Evolutionary conservation across 2,113 vertebrate species (phyloP).

Genomic region (Tricholaema leucomelas): DNA sequence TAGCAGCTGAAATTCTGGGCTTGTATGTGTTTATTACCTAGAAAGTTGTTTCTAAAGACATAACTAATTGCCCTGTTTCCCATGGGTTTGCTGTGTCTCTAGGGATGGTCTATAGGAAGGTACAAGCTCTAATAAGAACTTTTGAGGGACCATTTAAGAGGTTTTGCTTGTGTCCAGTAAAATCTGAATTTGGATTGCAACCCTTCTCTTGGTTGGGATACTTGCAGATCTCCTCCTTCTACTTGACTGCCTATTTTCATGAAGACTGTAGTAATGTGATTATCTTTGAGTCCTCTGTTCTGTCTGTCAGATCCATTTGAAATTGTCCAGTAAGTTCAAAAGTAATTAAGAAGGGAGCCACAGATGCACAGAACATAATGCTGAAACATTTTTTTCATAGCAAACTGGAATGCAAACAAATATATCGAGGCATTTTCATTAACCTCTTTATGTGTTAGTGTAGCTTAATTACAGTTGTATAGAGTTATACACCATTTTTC

Average conservation of each 20-base stretch:
- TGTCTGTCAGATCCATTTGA: slow-evolving; percentile 49
- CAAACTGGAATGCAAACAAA: not conserved
- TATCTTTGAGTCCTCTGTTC: slow-evolving; percentile 41
- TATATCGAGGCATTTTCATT: not conserved
- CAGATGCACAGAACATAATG: not conserved
- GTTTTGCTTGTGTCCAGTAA: not conserved
- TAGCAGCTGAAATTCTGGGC: not conserved
- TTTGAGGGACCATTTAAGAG: not conserved
- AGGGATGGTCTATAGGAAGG: not conserved
- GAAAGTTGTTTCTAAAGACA: not conserved
- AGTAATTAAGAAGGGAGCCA: slow-evolving; percentile 37
- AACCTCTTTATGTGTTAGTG: not conserved
- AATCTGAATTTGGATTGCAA: not conserved
- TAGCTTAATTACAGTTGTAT: not conserved
- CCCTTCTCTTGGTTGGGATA: not conserved
- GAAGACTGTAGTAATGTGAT: slow-evolving; percentile 20
- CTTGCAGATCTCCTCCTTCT: not conserved
- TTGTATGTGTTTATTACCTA: not conserved
- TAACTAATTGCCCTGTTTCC: not conserved
- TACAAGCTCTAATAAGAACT: not conserved
- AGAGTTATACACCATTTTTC: not conserved
- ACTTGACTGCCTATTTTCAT: slow-evolving; percentile 43
- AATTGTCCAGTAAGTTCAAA: slow-evolving; percentile 33
- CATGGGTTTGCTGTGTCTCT: not conserved
- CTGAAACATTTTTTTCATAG: not conserved